Evolutionary conservation across 2,113 vertebrate species (phyloP), one percentile per base, ranked within the genome.

Genomic region (Notechis scutatus): DNA sequence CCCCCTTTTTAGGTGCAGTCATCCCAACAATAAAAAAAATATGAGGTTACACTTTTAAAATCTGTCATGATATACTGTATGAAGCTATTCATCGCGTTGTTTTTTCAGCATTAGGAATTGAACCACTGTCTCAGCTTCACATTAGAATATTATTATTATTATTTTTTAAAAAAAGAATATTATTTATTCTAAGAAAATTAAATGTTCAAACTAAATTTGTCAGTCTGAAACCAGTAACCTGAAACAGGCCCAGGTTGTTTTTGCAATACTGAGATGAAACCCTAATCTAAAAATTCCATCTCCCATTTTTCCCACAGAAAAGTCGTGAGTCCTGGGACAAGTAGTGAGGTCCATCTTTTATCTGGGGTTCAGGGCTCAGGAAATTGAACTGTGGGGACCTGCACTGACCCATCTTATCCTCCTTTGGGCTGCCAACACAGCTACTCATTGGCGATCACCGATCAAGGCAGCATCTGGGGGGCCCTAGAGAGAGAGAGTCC

Each of bases 371-470:
- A 57, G 50, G 74, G 50, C 69, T 29, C 89, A 52, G 23, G 56
- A 86, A 64, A 87, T 5, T 64, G 45, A 85, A 88, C 85, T 74
- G 45, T 56, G 42, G 50, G 55, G 59, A 88, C 90, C 26, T 87
- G 47, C 90, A 45, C 42, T 85, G 45, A 89, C 69, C 54, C 29
- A 85, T 52, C 59, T 9, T 45, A 81, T 45, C 45, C 42, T 55
- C 56, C 57, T n/a, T 50, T 26, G n/a, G 42, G 21, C 59, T 91
- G 86, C 91, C 89, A 93, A 59, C 90, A 42, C 52, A 93, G 81
- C 57, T 86, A 57, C 45, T 93, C 56, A 90, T 20, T 86, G 74
- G 86, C 86, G 24, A 64, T 64, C 24, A 55, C 90, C 24, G 42
- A 93, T 93, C 89, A 90, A 64, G 23, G 29, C 81, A 50, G 52